Percentiles rank a stretch among this genome's conserved stretches.
These are phyloP conservation scores for Aplysina aerophoba DNA, from an alignment of 37 sponge, comb jelly and placozoan genomes.

Conservation along the genomic window DNA sequence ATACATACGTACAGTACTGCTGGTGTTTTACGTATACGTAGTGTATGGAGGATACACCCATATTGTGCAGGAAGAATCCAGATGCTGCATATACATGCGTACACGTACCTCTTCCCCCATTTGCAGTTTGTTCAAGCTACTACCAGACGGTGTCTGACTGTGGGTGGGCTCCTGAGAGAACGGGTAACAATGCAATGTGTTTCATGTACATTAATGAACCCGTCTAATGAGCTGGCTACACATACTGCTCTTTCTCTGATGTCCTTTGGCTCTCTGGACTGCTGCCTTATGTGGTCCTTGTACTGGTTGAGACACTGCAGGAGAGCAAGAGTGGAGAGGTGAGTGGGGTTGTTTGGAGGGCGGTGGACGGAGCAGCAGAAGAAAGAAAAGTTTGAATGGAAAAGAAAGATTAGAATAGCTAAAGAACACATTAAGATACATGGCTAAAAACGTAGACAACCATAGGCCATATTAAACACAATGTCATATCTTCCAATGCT, in stretches of 20 bases:
- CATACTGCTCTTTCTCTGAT: neutral
- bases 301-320: conserved; percentile 12
- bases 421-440: neutral
- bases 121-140: neutral
- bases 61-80: no score
- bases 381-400: no score
- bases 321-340: neutral
- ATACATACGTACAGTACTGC: no score
- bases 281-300: conserved; percentile 27
- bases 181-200: neutral
- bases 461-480: no score
- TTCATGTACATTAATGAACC: neutral
- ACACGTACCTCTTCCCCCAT: neutral
- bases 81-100: no score
- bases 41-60: no score
- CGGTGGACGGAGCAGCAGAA: no score
- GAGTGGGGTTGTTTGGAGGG: no score
- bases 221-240: neutral
- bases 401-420: no score
- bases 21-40: no score
- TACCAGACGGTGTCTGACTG: neutral
- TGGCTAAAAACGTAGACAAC: neutral
- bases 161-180: neutral
- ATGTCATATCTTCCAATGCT: no score
- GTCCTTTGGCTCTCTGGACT: conserved; percentile 12